Percentiles rank a stretch among this genome's conserved stretches.
phyloP scores from a whole-genome alignment of 2,113 vertebrate species.

The Nycticebus coucang region DNA sequence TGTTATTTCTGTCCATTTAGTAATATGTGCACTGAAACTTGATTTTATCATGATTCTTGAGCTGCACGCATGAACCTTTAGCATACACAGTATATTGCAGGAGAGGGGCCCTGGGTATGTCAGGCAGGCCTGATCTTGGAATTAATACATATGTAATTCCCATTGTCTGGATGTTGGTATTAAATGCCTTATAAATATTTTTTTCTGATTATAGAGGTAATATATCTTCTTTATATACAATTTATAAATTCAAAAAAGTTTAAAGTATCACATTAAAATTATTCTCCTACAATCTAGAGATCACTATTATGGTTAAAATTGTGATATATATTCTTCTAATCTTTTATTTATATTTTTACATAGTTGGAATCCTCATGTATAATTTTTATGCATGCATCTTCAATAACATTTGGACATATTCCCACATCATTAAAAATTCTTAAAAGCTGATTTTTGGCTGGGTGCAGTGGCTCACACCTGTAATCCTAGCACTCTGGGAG shows the following conservation, averaged over 20 bases:
- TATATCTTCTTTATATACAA: slow-evolving; percentile 27
- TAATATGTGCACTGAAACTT: slow-evolving; percentile 37
- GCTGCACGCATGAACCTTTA: slow-evolving; percentile 24
- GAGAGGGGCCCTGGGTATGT: not conserved
- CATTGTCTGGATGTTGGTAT: slow-evolving; percentile 1
- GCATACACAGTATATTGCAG: not conserved
- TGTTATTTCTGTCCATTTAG: slow-evolving; percentile 16
- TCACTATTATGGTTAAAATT: slow-evolving; percentile 22
- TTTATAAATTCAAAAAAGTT: slow-evolving; percentile 4
- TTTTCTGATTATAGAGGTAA: slow-evolving; percentile 23
- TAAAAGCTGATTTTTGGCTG: not conserved
- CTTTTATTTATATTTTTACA: slow-evolving; percentile 23
- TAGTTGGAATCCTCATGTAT: not conserved
- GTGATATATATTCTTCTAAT: not conserved
- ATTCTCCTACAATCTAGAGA: not conserved
- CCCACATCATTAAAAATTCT: slow-evolving; percentile 11
- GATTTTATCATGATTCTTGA: slow-evolving; percentile 38
- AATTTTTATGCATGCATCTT: slow-evolving; percentile 35
- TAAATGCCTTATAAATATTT: slow-evolving; percentile 13
- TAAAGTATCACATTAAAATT: slow-evolving; percentile 37
- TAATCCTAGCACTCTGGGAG: too few species aligned
- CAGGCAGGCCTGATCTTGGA: slow-evolving; percentile 3
- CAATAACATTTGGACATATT: not conserved
- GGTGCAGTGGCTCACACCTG: too few species aligned
- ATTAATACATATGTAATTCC: not conserved